phyloP scores from a whole-genome alignment of 2,888 invertebrate genomes.

The Pediacus dermestoides region DNA sequence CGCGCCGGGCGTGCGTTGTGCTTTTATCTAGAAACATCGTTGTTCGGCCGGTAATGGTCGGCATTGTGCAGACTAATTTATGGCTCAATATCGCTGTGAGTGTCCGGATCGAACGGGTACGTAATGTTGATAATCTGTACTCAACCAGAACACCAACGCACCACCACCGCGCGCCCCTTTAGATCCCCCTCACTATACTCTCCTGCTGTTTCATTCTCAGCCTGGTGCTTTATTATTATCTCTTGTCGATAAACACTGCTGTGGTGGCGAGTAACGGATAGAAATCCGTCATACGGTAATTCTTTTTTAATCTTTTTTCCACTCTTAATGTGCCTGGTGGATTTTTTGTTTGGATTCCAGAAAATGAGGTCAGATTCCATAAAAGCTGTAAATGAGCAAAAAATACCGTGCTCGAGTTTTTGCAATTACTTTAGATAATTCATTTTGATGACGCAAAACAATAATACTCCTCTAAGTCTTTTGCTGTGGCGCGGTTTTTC shows the following conservation, averaged over 20 bases:
- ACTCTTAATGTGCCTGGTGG: conserved; percentile 8
- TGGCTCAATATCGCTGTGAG: conserved; percentile 45
- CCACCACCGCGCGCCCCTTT: conserved; percentile 25
- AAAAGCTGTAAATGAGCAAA: conserved; percentile 11
- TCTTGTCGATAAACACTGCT: conserved; percentile 20
- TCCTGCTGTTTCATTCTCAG: neutral
- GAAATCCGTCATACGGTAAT: conserved; percentile 7
- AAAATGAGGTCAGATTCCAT: conserved; percentile 12
- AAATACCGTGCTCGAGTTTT: conserved; percentile 6
- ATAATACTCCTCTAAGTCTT: no score
- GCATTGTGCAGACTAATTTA: conserved; percentile 46
- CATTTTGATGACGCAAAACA: conserved; percentile 8
- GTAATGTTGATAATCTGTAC: conserved; percentile 45
- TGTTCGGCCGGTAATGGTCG: conserved; percentile 42
- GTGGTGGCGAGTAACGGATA: neutral
- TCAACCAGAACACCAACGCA: conserved; percentile 35
- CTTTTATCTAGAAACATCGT: conserved; percentile 42
- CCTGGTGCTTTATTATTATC: conserved; percentile 26
- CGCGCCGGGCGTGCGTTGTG: conserved; percentile 36
- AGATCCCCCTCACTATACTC: conserved; percentile 14
- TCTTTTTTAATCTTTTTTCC: conserved; percentile 10
- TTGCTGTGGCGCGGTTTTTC: no score
- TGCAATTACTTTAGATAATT: conserved; percentile 11
- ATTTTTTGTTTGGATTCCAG: conserved; percentile 6
- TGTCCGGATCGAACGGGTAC: conserved; percentile 39